Conservation (phyloP, 2,113 vertebrate genomes). For the Seriola aureovittata region DNA sequence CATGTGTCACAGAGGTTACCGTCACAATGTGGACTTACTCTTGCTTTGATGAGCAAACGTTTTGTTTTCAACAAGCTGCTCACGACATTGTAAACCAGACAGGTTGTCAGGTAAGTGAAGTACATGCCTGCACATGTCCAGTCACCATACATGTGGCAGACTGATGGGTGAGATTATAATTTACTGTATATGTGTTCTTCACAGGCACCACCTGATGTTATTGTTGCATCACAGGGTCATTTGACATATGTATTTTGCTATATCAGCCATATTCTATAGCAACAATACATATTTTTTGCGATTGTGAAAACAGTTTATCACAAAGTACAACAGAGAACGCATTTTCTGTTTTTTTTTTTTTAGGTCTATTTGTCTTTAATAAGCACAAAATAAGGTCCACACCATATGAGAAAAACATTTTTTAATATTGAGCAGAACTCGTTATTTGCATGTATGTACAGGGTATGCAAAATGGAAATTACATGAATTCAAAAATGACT, state of each 20-base stretch:
- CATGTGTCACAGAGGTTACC: constrained; percentile 45
- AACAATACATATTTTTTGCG: constrained; percentile 36
- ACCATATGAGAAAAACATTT: constrained; percentile 1
- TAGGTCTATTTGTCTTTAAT: not conserved
- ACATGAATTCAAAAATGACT: not conserved
- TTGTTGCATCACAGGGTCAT: not conserved
- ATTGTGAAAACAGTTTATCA: not conserved
- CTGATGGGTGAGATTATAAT: not conserved
- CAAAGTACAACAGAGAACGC: constrained; percentile 16
- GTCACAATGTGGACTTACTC: constrained; percentile 57
- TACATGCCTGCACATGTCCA: not conserved
- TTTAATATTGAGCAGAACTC: constrained; percentile 52
- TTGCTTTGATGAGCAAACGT: constrained; percentile 3
- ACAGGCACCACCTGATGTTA: not conserved
- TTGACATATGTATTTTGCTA: constrained; percentile 45
- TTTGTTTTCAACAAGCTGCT: not conserved
- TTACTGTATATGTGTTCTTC: not conserved
- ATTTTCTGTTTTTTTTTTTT: not conserved
- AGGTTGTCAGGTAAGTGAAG: not conserved
- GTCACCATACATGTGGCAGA: not conserved
- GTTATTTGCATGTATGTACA: constrained; percentile 24
- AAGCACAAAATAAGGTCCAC: constrained; percentile 39
- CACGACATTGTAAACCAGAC: not conserved
- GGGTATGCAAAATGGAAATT: constrained; percentile 1
- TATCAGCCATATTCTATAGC: constrained; percentile 25